A percentile compares a stretch with the other conserved stretches of the same genome.
These are phyloP conservation scores for Megaceryle maxima DNA, from an alignment of 2,113 vertebrate species.

Conservation along the genomic window DNA sequence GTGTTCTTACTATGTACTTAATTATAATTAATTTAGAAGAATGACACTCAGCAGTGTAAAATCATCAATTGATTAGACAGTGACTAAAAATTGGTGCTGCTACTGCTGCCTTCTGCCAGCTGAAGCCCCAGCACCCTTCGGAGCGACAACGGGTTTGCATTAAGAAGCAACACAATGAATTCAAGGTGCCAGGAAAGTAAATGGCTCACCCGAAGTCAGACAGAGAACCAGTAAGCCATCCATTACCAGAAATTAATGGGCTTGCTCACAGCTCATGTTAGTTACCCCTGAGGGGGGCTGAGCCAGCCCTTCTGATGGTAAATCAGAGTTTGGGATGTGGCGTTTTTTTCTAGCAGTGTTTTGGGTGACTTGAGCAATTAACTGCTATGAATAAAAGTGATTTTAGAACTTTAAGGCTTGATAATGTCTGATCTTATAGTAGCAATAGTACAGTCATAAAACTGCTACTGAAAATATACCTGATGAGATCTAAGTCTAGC, in stretches of 20 bases:
- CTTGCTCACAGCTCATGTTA: not conserved
- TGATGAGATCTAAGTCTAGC: not conserved
- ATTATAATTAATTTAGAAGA: not conserved
- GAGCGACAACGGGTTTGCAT: accelerated
- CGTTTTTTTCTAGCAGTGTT: not conserved
- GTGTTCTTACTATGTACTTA: not conserved
- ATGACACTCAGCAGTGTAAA: not conserved
- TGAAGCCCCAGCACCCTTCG: not conserved
- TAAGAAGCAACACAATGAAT: not conserved
- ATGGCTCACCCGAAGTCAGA: not conserved
- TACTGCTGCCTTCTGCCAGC: not conserved
- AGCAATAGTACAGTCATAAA: not conserved
- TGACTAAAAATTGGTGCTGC: accelerated
- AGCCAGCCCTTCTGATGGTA: not conserved
- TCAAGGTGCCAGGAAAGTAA: not conserved
- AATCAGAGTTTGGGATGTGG: not conserved
- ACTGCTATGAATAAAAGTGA: not conserved
- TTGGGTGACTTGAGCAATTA: not conserved
- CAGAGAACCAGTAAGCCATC: not conserved
- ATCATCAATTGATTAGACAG: not conserved
- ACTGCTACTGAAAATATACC: not conserved
- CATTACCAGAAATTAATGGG: not conserved
- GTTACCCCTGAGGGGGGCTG: not conserved
- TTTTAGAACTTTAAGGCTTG: not conserved
- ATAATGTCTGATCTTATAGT: not conserved